Percentiles rank a stretch among this genome's conserved stretches.
Conservation (phyloP, 2,113 vertebrate species). For the Notothenia coriiceps region DNA sequence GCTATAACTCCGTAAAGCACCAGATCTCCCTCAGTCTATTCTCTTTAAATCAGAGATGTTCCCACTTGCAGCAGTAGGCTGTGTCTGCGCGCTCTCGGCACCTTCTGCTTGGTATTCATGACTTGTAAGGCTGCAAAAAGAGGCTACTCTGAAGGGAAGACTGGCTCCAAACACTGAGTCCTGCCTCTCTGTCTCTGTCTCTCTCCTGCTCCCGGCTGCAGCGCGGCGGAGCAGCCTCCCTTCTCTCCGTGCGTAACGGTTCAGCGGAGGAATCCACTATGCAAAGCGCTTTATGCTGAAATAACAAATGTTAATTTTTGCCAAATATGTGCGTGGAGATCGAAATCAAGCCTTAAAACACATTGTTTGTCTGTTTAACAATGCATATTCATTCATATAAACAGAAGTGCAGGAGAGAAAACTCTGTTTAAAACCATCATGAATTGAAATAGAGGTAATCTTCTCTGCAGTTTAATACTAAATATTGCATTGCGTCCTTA, state of each 20-base stretch:
- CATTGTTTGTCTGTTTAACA: too few species aligned
- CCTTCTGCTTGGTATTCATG: constrained; percentile 75
- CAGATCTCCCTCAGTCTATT: too few species aligned
- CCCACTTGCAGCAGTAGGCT: constrained; percentile 1
- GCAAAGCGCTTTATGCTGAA: background rate
- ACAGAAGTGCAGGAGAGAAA: background rate
- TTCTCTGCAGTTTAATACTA: background rate
- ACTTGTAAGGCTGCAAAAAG: constrained; percentile 49
- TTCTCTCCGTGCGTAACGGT: constrained; percentile 40
- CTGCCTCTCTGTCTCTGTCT: background rate
- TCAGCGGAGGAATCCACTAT: background rate
- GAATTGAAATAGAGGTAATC: background rate
- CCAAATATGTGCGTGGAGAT: background rate
- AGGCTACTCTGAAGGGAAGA: constrained; percentile 62
- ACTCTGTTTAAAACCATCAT: too few species aligned
- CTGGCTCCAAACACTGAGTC: constrained; percentile 50
- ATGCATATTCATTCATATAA: background rate
- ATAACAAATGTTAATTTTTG: background rate
- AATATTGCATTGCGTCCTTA: background rate
- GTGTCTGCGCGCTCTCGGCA: constrained; percentile 24
- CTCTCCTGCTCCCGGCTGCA: constrained; percentile 26
- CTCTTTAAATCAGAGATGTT: background rate
- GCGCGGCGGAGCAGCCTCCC: constrained; percentile 13
- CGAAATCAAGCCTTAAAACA: too few species aligned
- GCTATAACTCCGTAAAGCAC: background rate